Evolutionary conservation across 2,888 invertebrate species (phyloP), one percentile per base, ranked within the genome.

Genomic region (Tortrix viridana): DNA sequence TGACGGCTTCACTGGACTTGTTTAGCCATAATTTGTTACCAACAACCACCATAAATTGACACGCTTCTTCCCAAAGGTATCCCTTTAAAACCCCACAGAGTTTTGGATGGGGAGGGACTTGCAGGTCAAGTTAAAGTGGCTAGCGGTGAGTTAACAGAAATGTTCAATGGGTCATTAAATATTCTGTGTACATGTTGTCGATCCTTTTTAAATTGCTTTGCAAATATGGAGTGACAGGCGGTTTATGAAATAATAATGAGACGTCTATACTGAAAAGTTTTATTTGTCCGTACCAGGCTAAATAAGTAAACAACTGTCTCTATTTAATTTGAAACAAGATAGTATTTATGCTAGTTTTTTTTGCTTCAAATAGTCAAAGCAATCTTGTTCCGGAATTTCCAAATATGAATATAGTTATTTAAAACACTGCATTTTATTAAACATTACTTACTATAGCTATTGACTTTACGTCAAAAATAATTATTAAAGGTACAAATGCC

Each of bases 101-200:
- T 18, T 48, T 18, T 18, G 16, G n/a, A 23, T 32, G 22, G 18
- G 53, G n/a, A 43, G 58, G 46, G 60, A 23, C 54, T 1, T 19
- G 70, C 26, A 69, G 82, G 32, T 71, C 80, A 64, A 5, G 37
- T 6, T 59, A 65, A 32, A 46, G 44, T 75, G 80, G 82, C 38
- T 46, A 41, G 19, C 37, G 47, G 67, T 86, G 86, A 86, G 82
- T 85, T 80, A 77, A 81, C 86, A 78, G 71, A 84, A 84, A 82
- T 76, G 81, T 73, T 72, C 78, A 72, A 78, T 80, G 84, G 80
- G 79, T 84, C 86, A 85, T 88, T 86, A 87, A 80, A 74, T 76
- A 59, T 58, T 23, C 67, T 55, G 54, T 71, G 71, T 76, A 76
- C 75, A 74, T 74, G 77, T 72, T 75, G 77, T 76, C 65, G 68